These are phyloP conservation scores for Neosilurus mollespiculum DNA, from an alignment of 2,797 vertebrate species.

Conservation along the genomic window DNA sequence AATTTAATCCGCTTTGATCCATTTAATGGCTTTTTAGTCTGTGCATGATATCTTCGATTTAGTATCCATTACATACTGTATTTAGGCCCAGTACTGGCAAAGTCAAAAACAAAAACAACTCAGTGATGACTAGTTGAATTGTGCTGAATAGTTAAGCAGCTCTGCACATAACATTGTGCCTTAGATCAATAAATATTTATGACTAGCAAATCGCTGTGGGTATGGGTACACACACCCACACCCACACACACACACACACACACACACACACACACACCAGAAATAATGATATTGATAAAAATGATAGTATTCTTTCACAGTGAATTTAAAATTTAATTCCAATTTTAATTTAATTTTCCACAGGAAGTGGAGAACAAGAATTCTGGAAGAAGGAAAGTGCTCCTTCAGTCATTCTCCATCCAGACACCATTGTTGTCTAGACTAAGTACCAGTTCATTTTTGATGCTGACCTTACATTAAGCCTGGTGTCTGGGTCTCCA, in stretches of 20 bases:
- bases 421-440: constrained; percentile 54
- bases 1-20: neutral
- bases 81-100: neutral
- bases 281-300: neutral
- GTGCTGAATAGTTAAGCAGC: neutral
- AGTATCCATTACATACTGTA: neutral
- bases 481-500: constrained; percentile 66
- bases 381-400: constrained; percentile 27
- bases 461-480: constrained; percentile 63
- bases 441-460: constrained; percentile 51
- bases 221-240: neutral
- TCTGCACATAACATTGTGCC: neutral
- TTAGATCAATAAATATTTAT: neutral
- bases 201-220: neutral
- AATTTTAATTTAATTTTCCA: constrained; percentile 17
- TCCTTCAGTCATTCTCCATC: constrained; percentile 38
- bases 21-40: neutral
- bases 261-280: too few species aligned
- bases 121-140: neutral
- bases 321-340: neutral
- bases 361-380: constrained; percentile 44
- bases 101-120: constrained; percentile 10
- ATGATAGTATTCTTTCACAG: neutral
- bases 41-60: neutral
- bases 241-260: neutral